Evolutionary conservation across 2,113 vertebrate genomes (phyloP), one percentile per base, ranked within the genome.

Genomic region (Tretioscincus oriximinensis): DNA sequence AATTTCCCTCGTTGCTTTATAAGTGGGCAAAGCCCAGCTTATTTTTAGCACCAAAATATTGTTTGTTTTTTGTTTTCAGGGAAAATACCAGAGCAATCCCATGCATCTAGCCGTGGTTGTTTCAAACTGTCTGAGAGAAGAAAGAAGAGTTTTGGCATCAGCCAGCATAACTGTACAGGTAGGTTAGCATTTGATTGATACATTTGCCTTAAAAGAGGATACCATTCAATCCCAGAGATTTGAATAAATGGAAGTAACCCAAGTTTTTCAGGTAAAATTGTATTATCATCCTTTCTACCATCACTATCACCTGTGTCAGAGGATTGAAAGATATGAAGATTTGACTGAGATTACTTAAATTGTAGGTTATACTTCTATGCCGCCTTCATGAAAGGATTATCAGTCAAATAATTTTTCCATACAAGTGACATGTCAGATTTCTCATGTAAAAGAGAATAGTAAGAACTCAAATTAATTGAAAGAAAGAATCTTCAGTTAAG

Each of bases 91-190:
- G 1, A 92, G 93, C 71, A 98, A 95, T 84, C 97, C 98, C 31
- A 93, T 95, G 82, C 94, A 96, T 26, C 96, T 99, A 93, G 96
- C 98, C 74, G 94, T 95, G 51, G 95, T 98, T 16, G 97, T 99
- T 92, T 96, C 97, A 69, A 97, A 95, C 88, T 98, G 97, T 85
- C 95, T 99, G 80, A 95, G 96, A 87, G 98, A 99, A 88, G 98
- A 99, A 92, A 96, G 96, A 68, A 95, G 97, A 73, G 97, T 99
- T 92, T 85, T 99, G 84, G 96, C 97, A 77, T 95, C 96, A 74
- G 96, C 97, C 76, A 97, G 96, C 93, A 96, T 96, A 93, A 96
- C 97, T 77, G 95, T 99, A 84, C 98, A 99, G 98, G 98, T 99
- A 60, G 9, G n/a, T 35, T 63, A 28, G n/a, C 26, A 26, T 41